Evolutionary conservation across 2,888 invertebrate genomes (phyloP), one percentile per base, ranked within the genome.

Genomic region (Phasia obesa): DNA sequence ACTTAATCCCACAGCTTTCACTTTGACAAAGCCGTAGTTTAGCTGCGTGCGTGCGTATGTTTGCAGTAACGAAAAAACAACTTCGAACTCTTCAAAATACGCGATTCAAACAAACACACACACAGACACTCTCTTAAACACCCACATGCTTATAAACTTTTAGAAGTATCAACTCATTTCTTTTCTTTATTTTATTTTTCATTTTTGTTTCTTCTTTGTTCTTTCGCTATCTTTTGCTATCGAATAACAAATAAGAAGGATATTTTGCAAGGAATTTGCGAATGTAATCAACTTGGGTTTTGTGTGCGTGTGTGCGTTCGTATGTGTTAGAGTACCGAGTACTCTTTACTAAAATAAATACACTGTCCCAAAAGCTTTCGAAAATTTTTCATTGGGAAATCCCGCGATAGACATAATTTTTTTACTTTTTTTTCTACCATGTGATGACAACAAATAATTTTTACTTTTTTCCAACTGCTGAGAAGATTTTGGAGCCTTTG

Each of bases 1-100:
- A 83, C 81, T 38, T 85, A 87, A 88, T 87, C 85, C 83, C 86
- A 73, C 81, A 78, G 85, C 80, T 81, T 84, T 78, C 73, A 60
- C 75, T 84, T 85, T 85, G 85, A 84, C 84, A 84, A 84, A 83
- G 80, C 81, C 62, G 35, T 71, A 59, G 69, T 76, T 55, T 73
- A 70, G 67, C 27, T 59, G 73, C 27, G 21, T 81, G 38, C 31
- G 35, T 69, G 23, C 38, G 44, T 25, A 21, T 13, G 19, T 64
- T 27, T 57, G 17, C 38, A 25, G 38, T 13, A 9, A 13, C 0
- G 21, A 53, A 31, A 31, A 31, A 31, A 64, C 42, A 57, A 9
- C n/a, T 25, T 35, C 11, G 3, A 53, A 23, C n/a, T 17, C 9
- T 3, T n/a, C n/a, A n/a, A n/a, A n/a, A n/a, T n/a, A n/a, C n/a